Percentiles rank a stretch among this genome's conserved stretches.
Conservation (phyloP, 2,888 invertebrate species). For the Coenonympha arcania region DNA sequence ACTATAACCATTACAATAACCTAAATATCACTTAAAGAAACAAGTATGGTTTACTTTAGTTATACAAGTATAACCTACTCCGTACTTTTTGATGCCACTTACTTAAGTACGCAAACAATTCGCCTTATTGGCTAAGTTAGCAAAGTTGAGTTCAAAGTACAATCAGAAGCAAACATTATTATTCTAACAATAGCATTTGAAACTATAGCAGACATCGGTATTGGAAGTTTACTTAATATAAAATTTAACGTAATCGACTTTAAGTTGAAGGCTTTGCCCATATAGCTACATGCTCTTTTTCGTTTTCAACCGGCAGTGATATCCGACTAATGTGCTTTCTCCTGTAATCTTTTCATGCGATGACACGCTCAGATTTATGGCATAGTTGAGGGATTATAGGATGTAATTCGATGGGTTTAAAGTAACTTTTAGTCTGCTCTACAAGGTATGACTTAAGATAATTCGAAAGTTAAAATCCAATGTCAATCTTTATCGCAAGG, state of each 20-base stretch:
- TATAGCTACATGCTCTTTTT: constrained; percentile 62
- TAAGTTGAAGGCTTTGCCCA: constrained; percentile 49
- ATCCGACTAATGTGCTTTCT: constrained; percentile 71
- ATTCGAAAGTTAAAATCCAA: constrained; percentile 63
- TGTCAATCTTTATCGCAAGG: constrained; percentile 73
- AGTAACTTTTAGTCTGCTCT: constrained; percentile 43
- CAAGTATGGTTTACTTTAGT: too few species aligned
- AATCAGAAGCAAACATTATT: constrained; percentile 9
- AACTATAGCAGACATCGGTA: constrained; percentile 44
- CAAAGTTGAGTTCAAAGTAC: not conserved
- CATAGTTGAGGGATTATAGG: constrained; percentile 36
- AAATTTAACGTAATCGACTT: constrained; percentile 63
- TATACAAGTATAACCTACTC: too few species aligned
- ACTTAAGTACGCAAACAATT: not conserved
- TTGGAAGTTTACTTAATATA: constrained; percentile 59
- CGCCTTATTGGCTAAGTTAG: not conserved
- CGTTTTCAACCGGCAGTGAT: constrained; percentile 61
- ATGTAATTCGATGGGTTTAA: constrained; percentile 39
- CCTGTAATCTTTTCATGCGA: constrained; percentile 70
- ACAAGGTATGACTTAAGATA: constrained; percentile 53
- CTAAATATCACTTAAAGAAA: too few species aligned
- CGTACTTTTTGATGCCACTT: too few species aligned
- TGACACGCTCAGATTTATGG: constrained; percentile 60
- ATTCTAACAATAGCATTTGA: constrained; percentile 14
- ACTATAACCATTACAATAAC: too few species aligned